These are phyloP conservation scores for Lamellibrachia columna DNA, from an alignment of 2,888 invertebrate species.

Conservation along the genomic window DNA sequence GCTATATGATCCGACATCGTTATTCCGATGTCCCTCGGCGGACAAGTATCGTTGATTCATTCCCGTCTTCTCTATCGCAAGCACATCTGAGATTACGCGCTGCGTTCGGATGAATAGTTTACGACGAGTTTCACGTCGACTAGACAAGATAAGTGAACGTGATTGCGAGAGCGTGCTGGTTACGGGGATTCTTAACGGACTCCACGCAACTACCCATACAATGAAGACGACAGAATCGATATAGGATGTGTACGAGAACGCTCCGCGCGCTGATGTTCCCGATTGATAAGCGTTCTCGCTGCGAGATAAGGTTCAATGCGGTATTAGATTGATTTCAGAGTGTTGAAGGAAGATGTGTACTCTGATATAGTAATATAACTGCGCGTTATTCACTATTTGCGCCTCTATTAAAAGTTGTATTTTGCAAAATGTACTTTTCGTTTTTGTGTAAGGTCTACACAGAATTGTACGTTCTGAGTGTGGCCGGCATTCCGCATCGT, in stretches of 20 bases:
- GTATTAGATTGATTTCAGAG: not conserved
- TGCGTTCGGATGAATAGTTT: not conserved
- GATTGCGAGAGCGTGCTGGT: not conserved
- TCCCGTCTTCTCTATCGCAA: not conserved
- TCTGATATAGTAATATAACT: not conserved
- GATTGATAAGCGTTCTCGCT: not conserved
- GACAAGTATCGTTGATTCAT: not conserved
- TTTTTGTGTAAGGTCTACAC: not conserved
- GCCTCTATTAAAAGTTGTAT: not conserved
- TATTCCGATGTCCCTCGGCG: not conserved
- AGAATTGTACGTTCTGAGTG: not conserved
- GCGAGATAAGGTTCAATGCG: not conserved
- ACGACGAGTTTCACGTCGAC: not conserved
- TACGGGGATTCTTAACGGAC: not conserved
- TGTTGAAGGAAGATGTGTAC: not conserved
- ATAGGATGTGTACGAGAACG: not conserved
- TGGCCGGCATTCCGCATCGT: not conserved
- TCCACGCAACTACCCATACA: not conserved
- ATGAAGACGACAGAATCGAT: slow-evolving; percentile 2
- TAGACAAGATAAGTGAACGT: not conserved
- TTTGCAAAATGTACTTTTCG: not conserved
- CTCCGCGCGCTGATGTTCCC: not conserved
- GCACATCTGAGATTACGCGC: slow-evolving; percentile 5
- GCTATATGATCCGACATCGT: not conserved
- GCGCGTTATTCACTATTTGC: not conserved